Evolutionary conservation across 2,888 invertebrate genomes (phyloP), one percentile per base, ranked within the genome.

Genomic region (Subacronicta megacephala): DNA sequence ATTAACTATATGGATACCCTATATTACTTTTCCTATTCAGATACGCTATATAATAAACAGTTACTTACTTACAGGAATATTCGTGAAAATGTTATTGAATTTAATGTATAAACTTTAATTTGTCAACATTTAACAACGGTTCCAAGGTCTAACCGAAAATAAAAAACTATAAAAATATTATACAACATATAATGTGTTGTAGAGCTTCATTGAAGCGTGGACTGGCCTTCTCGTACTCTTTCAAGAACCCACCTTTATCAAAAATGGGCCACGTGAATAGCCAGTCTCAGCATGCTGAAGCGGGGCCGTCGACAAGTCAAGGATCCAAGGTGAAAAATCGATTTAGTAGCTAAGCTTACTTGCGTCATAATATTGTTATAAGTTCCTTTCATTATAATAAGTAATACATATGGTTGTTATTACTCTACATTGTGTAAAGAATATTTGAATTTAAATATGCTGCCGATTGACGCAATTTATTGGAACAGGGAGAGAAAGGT

Each of bases 161-260:
- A 16, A 26, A 23, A 16, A 37, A 9, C 36, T 15, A 37, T 16
- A 47, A 37, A 47, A 17, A 38, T 15, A 37, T 17, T 47, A 4
- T 29, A 47, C 33, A 33, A 42, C 42, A 43, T 29, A 20, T 31
- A 38, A 64, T 47, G 9, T 64, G 47, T 85, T 83, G 41, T 80
- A 95, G 96, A 81, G 96, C 95, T 45, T 96, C 96, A 49, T 81
- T 96, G 52, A 94, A 95, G 74, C 94, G 96, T 55, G 96, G 96
- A 17, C 86, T 96, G 80, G 96, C 96, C 35, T 96, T 97, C 81
- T 97, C 97, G 16, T 95, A 96, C 77, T 95, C 96, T 0, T 95
- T 95, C 78, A 96, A 97, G 82, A 96, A 97, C 86, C 98, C 98
- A 0, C 98, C 97, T 7, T 94, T 98, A 50, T 94, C 96, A 46